Evolutionary conservation across 2,113 vertebrate genomes (phyloP), one percentile per base, ranked within the genome.

Genomic region (Mesocricetus auratus): DNA sequence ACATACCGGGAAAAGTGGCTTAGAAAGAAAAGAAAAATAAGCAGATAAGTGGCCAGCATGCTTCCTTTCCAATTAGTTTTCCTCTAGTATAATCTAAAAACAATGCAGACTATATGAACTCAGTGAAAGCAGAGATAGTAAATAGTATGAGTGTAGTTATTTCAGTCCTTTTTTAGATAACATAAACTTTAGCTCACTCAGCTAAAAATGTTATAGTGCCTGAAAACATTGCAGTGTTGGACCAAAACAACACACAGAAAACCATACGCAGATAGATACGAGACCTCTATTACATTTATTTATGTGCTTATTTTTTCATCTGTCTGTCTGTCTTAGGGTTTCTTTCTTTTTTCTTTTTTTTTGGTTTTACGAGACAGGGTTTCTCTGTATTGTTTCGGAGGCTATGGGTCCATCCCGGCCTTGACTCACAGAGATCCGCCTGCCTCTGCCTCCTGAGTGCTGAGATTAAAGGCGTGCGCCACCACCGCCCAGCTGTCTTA

Each of bases 1-100:
- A 99, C 99, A 99, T 99, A 75, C 99, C 99, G 91, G 99, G 99
- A 86, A 99, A 98, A 0, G 98, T 99, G 95, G 99, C 99, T 99
- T 93, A 75, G 94, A 47, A 96, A 62, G 93, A 50, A 13, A n/a
- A 91, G 58, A n/a, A 68, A 94, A 64, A 16, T 2, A 5, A 39
- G 1, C 1, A 10, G 31, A 39, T 10, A 53, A 66, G 91, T 89
- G 93, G 74, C 91, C 64, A 96, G 96, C 86, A 53, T 86, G 42
- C 69, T 42, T 97, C 85, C 9, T 95, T 83, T 82, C 31, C 87
- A 78, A 60, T 89, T 81, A 86, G 89, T 36, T 91, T 92, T 89
- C 15, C 93, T 91, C 78, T 68, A 85, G 50, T 16, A 15, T 53
- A 94, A 81, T 88, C 64, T 90, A 82, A 97, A 98, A 88, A 96